phyloP scores from a whole-genome alignment of 2,797 vertebrate genomes.

The Amniataba percoides region DNA sequence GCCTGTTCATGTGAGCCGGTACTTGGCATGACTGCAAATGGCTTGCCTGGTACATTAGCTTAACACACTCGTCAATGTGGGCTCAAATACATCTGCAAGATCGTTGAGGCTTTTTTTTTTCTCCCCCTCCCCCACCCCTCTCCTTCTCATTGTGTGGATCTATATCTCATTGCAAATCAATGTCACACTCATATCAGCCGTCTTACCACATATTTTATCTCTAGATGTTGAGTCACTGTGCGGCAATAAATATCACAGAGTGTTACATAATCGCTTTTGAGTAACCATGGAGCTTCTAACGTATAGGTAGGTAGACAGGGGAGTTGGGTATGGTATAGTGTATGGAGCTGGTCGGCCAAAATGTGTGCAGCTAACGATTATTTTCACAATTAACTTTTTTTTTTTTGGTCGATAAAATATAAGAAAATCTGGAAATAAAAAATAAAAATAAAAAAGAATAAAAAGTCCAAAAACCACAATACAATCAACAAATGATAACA shows the following conservation, averaged over 20 bases:
- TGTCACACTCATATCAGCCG: slow-evolving; percentile 61
- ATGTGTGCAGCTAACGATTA: background rate
- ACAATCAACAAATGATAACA: background rate
- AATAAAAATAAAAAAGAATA: no score
- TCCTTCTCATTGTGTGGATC: slow-evolving; percentile 13
- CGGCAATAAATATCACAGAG: slow-evolving; percentile 74
- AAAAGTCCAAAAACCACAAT: no score
- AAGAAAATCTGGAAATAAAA: background rate
- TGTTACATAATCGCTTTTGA: slow-evolving; percentile 73
- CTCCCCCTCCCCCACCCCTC: no score
- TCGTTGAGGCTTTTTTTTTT: background rate
- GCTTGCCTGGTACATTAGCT: slow-evolving; percentile 68
- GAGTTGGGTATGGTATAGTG: slow-evolving; percentile 23
- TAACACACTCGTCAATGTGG: slow-evolving; percentile 61
- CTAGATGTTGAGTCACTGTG: slow-evolving; percentile 77
- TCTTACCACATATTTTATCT: slow-evolving; percentile 67
- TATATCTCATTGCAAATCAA: slow-evolving; percentile 57
- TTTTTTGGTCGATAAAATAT: background rate
- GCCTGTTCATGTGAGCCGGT: slow-evolving; percentile 74
- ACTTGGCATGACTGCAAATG: slow-evolving; percentile 81
- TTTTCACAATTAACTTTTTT: background rate
- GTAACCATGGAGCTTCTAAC: slow-evolving; percentile 75
- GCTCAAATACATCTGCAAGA: slow-evolving; percentile 66
- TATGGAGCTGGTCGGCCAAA: background rate
- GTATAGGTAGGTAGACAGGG: slow-evolving; percentile 65